A percentile compares a stretch with the other conserved stretches of the same genome.
Conservation (phyloP, 2,113 vertebrate species). For the Plectropomus leopardus region DNA sequence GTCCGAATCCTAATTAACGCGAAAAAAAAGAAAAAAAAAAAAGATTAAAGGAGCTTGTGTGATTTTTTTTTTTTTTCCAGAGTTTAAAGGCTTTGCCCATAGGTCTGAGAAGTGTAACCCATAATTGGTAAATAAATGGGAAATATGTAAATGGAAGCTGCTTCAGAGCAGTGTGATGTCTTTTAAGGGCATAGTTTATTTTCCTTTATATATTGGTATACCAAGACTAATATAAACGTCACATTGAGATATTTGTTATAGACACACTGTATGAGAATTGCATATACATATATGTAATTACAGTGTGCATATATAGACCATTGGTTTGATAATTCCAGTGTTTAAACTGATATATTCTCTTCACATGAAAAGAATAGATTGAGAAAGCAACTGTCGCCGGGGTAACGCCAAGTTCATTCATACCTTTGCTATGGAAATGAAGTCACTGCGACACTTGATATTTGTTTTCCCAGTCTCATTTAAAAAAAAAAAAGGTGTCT, state of each 20-base stretch:
- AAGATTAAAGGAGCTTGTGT: constrained; percentile 19
- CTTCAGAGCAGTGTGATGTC: constrained; percentile 22
- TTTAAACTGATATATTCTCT: constrained; percentile 38
- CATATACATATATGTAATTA: constrained; percentile 38
- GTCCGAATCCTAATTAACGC: constrained; percentile 14
- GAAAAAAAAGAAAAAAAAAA: neutral
- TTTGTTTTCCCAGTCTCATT: constrained; percentile 62
- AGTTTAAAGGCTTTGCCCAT: constrained; percentile 49
- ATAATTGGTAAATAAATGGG: constrained; percentile 56
- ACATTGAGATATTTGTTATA: constrained; percentile 39
- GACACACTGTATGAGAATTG: neutral
- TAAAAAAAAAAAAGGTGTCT: constrained; percentile 39
- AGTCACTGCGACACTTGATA: constrained; percentile 42
- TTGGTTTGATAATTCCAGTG: constrained; percentile 31
- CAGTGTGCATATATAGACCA: constrained; percentile 23
- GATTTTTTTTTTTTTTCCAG: neutral
- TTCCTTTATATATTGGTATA: constrained; percentile 14
- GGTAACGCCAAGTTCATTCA: constrained; percentile 71
- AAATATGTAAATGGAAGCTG: constrained; percentile 57
- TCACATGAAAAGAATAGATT: constrained; percentile 14
- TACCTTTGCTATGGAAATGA: constrained; percentile 72
- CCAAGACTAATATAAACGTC: constrained; percentile 17
- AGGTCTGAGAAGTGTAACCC: constrained; percentile 37
- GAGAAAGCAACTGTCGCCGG: constrained; percentile 34
- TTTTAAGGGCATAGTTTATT: constrained; percentile 35